Evolutionary conservation across 2,888 invertebrate genomes (phyloP).

Genomic region (Melitaea athalia): DNA sequence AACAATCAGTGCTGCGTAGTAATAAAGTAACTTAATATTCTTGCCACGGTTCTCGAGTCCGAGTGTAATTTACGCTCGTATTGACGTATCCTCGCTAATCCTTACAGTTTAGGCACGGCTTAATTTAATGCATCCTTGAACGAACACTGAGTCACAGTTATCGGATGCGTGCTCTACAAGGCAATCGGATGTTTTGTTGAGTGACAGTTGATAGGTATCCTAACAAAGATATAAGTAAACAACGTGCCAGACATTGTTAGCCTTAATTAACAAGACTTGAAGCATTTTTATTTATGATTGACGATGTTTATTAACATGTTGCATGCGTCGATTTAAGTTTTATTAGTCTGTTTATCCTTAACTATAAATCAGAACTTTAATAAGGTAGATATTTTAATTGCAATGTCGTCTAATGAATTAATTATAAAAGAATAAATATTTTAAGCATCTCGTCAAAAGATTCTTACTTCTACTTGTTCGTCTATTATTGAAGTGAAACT

Average conservation of each 20-base stretch:
- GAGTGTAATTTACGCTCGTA: conserved; percentile 45
- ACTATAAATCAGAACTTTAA: no score
- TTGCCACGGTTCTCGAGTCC: conserved; percentile 38
- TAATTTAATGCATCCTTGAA: conserved; percentile 55
- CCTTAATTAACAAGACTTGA: no score
- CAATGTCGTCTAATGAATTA: background rate
- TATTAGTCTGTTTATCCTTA: no score
- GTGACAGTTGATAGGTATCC: conserved; percentile 16
- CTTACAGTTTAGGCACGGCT: conserved; percentile 45
- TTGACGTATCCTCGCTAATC: conserved; percentile 61
- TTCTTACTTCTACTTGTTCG: no score
- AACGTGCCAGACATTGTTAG: no score
- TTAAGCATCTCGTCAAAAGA: no score
- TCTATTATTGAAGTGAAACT: no score
- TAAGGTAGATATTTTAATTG: background rate
- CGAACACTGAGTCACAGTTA: conserved; percentile 32
- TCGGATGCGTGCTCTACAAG: conserved; percentile 38
- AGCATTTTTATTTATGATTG: no score
- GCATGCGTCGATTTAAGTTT: no score
- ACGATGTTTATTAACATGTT: no score
- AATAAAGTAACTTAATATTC: conserved; percentile 47
- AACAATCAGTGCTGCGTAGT: conserved; percentile 29
- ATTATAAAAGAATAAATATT: no score
- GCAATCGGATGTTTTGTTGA: conserved; percentile 35
- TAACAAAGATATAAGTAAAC: background rate